phyloP scores from a whole-genome alignment of 2,113 vertebrate genomes.

The Tretioscincus oriximinensis region DNA sequence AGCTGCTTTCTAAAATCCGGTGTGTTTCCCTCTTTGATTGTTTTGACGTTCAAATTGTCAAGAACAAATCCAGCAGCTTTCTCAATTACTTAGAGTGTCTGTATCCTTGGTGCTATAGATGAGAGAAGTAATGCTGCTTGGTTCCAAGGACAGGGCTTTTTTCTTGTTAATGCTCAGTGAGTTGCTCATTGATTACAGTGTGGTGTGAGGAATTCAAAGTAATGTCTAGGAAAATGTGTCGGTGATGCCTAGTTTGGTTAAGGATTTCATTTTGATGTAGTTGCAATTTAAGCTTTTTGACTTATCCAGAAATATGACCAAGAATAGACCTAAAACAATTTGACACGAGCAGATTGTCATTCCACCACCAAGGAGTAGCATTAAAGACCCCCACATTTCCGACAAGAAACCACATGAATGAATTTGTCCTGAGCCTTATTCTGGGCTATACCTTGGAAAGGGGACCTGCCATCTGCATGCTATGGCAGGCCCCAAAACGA shows the following conservation, averaged over 20 bases:
- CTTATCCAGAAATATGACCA: slow-evolving; percentile 17
- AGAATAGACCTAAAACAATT: not conserved
- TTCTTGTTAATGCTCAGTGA: not conserved
- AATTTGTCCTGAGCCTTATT: too few species aligned
- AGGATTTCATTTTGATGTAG: not conserved
- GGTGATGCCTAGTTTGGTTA: not conserved
- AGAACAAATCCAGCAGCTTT: slow-evolving; percentile 9
- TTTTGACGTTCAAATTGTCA: slow-evolving; percentile 5
- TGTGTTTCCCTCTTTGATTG: slow-evolving; percentile 3
- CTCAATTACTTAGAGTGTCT: not conserved
- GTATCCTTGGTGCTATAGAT: not conserved
- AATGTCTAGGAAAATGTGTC: slow-evolving; percentile 5
- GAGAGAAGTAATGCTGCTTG: not conserved
- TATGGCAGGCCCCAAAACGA: too few species aligned
- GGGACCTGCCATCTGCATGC: too few species aligned
- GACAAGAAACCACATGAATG: not conserved
- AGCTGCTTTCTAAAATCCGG: not conserved
- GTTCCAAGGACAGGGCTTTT: not conserved
- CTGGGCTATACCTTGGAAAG: too few species aligned
- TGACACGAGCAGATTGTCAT: not conserved
- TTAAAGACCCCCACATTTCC: not conserved
- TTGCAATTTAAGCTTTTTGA: not conserved
- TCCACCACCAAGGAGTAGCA: not conserved
- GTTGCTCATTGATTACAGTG: not conserved
- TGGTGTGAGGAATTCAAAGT: not conserved